Evolutionary conservation across 2,797 vertebrate genomes (phyloP), one percentile per base, ranked within the genome.

Genomic region (Rhinatrema bivittatum): DNA sequence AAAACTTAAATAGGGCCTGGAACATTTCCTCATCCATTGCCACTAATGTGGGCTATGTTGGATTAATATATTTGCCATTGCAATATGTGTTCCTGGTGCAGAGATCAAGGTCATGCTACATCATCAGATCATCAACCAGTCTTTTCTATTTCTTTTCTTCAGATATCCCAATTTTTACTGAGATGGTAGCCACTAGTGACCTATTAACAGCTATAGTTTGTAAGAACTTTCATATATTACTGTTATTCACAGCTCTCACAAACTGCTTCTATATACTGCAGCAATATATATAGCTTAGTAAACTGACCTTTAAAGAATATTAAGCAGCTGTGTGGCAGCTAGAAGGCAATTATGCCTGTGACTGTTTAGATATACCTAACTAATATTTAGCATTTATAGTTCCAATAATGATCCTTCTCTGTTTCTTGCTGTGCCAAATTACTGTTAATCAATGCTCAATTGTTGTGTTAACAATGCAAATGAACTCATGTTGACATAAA

Each of bases 181-280:
- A 70, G 37, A 21, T 20, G 42, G 21, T 16, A 53, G 28, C 51
- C 82, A 71, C 68, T 30, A 22, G 71, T 73, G 75, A 60, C 65
- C 73, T 76, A 70, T 87, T 85, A 85, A 52, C 56, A 60, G 62
- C 53, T 78, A 61, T 38, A 59, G 60, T 80, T 68, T 76, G 62
- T 62, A 64, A 65, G 40, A 36, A 45, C 72, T 76, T 82, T 79
- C 70, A 78, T 69, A 64, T 43, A 68, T 73, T 52, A 22, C 22
- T 20, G 12, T 53, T 68, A 39, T 48, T 60, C 63, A 52, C 14
- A 51, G 19, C 11, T 51, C n/a, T 7, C 33, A 47, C 10, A 38
- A 25, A 51, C 31, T 39, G 23, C 28, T 7, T 53, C 27, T 56
- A 20, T 46, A 46, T 50, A 53, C 28, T 40, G 15, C 8, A 40